Percentiles rank a stretch among this genome's conserved stretches.
phyloP scores from a whole-genome alignment of 2,888 invertebrate species.

The Hypomecis atomaria region DNA sequence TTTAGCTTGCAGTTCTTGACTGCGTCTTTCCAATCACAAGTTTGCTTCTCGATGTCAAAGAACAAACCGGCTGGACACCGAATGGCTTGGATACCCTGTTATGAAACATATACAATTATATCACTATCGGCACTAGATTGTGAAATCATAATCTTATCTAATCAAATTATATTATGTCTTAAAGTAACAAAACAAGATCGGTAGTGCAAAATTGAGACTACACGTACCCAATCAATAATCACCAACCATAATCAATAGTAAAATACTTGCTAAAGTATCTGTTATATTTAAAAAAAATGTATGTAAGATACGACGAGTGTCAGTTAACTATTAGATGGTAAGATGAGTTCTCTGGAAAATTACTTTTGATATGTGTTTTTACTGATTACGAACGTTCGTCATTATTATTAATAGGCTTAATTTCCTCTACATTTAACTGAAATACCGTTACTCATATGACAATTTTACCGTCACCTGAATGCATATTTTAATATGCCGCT shows the following conservation, averaged over 20 bases:
- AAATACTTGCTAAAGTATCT: no score
- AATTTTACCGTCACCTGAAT: conserved; percentile 18
- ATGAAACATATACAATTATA: conserved; percentile 36
- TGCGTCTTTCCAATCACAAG: conserved; percentile 96
- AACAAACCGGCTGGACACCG: conserved; percentile 96
- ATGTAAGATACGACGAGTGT: no score
- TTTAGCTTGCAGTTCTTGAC: conserved; percentile 97
- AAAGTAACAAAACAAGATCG: conserved; percentile 17
- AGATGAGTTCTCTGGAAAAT: no score
- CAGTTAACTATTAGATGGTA: no score
- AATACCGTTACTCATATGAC: conserved; percentile 11
- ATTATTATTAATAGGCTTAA: neutral
- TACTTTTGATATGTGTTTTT: no score
- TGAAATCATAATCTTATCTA: conserved; percentile 27
- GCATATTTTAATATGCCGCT: conserved; percentile 16
- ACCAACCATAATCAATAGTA: neutral
- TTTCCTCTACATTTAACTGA: neutral
- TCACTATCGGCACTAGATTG: conserved; percentile 30
- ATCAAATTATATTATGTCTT: conserved; percentile 9
- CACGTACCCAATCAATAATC: neutral
- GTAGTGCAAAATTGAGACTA: conserved; percentile 14
- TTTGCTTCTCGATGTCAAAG: conserved; percentile 97
- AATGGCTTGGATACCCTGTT: conserved; percentile 95
- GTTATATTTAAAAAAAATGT: no score
- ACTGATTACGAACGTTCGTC: no score